A percentile compares a stretch with the other conserved stretches of the same genome.
phyloP scores from a whole-genome alignment of 2,113 vertebrate genomes.

The Electrona antarctica region DNA sequence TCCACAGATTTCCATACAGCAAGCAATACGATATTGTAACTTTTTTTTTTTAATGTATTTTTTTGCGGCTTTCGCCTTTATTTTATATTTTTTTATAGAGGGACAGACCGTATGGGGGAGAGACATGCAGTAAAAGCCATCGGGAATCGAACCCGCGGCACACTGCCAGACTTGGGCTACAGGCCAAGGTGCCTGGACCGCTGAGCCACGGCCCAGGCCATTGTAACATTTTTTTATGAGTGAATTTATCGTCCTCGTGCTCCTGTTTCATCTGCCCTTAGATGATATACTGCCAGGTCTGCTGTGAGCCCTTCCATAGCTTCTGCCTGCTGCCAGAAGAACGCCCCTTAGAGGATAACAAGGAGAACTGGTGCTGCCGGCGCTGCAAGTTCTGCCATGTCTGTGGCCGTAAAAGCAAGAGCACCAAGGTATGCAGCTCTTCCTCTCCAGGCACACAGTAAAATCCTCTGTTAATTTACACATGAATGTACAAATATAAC shows the following conservation, averaged over 20 bases:
- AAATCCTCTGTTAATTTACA: background rate
- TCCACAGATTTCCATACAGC: background rate
- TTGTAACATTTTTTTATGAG: background rate
- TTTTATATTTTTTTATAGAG: no score
- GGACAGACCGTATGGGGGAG: no score
- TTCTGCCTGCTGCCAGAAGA: constrained; percentile 88
- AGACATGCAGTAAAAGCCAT: no score
- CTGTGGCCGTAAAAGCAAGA: constrained; percentile 87
- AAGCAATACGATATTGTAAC: background rate
- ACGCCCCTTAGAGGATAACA: constrained; percentile 82
- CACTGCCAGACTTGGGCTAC: no score
- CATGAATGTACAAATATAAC: no score
- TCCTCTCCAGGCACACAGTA: no score
- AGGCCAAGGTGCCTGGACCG: no score
- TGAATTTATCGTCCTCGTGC: background rate
- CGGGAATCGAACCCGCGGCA: no score
- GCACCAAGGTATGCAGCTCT: constrained; percentile 77
- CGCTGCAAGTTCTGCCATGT: constrained; percentile 92
- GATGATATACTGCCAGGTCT: constrained; percentile 92
- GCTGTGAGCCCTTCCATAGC: constrained; percentile 91
- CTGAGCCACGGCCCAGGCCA: no score
- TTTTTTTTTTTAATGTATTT: no score
- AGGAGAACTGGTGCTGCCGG: constrained; percentile 90
- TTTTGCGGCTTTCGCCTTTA: no score
- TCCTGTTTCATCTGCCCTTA: constrained; percentile 42